A percentile compares a stretch with the other conserved stretches of the same genome.
Evolutionary conservation across 2,113 vertebrate species (phyloP).

Genomic region (Alethe castanea): DNA sequence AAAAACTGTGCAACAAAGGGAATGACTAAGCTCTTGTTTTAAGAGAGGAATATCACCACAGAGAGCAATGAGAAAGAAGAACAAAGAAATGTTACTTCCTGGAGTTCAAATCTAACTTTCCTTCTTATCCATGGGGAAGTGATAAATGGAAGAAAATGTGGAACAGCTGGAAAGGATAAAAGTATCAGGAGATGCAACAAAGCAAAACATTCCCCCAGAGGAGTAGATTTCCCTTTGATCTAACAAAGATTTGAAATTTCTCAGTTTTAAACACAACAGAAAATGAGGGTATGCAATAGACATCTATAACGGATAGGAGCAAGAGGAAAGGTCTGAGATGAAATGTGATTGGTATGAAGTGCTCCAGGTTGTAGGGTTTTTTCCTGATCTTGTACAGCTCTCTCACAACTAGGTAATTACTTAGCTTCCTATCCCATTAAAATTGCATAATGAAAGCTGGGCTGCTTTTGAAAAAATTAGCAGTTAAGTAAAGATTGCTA

Average conservation of each 20-base stretch:
- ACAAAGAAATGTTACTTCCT: not conserved
- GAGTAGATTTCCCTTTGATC: constrained; percentile 9
- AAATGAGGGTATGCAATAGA: not conserved
- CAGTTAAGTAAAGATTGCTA: not conserved
- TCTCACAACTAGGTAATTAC: not conserved
- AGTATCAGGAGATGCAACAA: constrained; percentile 10
- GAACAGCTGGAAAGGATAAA: not conserved
- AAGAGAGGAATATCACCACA: not conserved
- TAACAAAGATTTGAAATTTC: not conserved
- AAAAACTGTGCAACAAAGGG: not conserved
- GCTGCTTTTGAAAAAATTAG: not conserved
- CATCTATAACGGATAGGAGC: not conserved
- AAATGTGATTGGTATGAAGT: not conserved
- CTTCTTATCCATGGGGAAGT: not conserved
- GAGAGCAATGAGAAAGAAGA: not conserved
- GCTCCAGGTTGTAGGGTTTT: not conserved
- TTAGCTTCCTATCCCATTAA: not conserved
- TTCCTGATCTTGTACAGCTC: not conserved
- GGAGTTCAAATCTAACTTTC: not conserved
- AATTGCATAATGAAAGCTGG: not conserved
- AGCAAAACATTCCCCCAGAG: not conserved
- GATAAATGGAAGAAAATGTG: not conserved
- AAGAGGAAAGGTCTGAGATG: not conserved
- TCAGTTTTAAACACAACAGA: constrained; percentile 3
- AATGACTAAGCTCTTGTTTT: not conserved